Percentiles rank a stretch among this genome's conserved stretches.
phyloP scores from a whole-genome alignment of 2,113 vertebrate genomes.

The Chelonoidis abingdonii region DNA sequence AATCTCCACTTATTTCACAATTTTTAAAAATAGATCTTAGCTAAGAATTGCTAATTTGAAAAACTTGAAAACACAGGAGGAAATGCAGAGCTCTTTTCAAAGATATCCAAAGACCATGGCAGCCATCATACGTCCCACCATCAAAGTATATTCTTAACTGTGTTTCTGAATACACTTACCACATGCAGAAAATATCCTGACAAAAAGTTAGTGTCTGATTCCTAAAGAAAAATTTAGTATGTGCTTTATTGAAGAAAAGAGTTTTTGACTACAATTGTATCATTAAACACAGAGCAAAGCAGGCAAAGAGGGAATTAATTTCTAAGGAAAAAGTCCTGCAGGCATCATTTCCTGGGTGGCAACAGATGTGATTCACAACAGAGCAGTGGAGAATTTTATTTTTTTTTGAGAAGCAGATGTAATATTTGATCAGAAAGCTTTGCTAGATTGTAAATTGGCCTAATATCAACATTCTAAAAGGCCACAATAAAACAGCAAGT shows the following conservation, averaged over 20 bases:
- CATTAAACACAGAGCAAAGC: constrained; percentile 76
- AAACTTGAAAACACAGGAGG: not conserved
- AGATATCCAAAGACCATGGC: not conserved
- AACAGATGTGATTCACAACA: constrained; percentile 60
- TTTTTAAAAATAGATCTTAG: not conserved
- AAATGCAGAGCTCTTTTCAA: not conserved
- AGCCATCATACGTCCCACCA: not conserved
- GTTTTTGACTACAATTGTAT: constrained; percentile 6
- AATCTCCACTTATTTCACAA: not conserved
- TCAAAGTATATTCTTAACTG: not conserved
- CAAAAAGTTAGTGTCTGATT: constrained; percentile 16
- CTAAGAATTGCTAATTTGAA: not conserved
- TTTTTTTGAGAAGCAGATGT: constrained; percentile 48
- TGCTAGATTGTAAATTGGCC: not conserved
- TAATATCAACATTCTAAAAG: constrained; percentile 8
- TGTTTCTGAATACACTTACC: not conserved
- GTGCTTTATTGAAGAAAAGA: constrained; percentile 31
- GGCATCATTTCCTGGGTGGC: constrained; percentile 63
- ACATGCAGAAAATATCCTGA: not conserved
- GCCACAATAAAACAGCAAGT: not conserved
- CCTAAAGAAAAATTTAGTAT: constrained; percentile 6
- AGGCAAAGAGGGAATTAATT: constrained; percentile 68
- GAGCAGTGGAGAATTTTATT: constrained; percentile 1
- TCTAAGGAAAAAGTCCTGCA: constrained; percentile 64
- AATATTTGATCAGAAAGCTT: too few relatives aligned